These are phyloP conservation scores for Drosophila melanica DNA, from an alignment of 1,140 invertebrate genomes.

Conservation along the genomic window DNA sequence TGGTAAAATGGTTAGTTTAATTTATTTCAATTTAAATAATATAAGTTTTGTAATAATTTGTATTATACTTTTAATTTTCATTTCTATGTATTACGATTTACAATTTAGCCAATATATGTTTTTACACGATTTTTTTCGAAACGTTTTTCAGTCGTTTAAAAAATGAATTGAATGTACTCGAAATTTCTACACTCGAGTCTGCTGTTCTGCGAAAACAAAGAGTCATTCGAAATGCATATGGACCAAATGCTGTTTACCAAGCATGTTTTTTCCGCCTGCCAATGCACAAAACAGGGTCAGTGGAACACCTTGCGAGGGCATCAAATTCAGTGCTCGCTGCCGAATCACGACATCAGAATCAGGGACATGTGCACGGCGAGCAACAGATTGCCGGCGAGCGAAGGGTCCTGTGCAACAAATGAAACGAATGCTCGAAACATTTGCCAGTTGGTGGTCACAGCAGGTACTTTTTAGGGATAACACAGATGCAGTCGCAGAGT, in stretches of 20 bases:
- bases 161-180: slow-evolving; percentile 6
- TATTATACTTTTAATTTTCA: too few species aligned
- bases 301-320: slow-evolving; percentile 75
- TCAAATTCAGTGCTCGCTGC: slow-evolving; percentile 56
- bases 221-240: slow-evolving; percentile 42
- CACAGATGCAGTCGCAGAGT: slow-evolving; percentile 27
- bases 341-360: slow-evolving; percentile 55
- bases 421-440: slow-evolving; percentile 65
- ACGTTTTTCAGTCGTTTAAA: too few species aligned
- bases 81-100: too few species aligned
- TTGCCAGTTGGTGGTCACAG: slow-evolving; percentile 68
- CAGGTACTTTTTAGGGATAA: slow-evolving; percentile 72
- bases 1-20: too few species aligned
- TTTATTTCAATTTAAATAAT: too few species aligned
- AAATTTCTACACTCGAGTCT: slow-evolving; percentile 24
- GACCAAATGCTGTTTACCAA: slow-evolving; percentile 40
- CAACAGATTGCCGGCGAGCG: slow-evolving; percentile 62
- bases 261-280: slow-evolving; percentile 5
- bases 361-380: slow-evolving; percentile 63
- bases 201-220: slow-evolving; percentile 49
- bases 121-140: too few species aligned
- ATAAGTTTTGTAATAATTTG: too few species aligned
- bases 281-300: slow-evolving; percentile 54
- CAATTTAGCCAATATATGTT: too few species aligned
- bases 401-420: slow-evolving; percentile 60